Evolutionary conservation across 2,113 vertebrate genomes (phyloP).

Genomic region (Talpa occidentalis): DNA sequence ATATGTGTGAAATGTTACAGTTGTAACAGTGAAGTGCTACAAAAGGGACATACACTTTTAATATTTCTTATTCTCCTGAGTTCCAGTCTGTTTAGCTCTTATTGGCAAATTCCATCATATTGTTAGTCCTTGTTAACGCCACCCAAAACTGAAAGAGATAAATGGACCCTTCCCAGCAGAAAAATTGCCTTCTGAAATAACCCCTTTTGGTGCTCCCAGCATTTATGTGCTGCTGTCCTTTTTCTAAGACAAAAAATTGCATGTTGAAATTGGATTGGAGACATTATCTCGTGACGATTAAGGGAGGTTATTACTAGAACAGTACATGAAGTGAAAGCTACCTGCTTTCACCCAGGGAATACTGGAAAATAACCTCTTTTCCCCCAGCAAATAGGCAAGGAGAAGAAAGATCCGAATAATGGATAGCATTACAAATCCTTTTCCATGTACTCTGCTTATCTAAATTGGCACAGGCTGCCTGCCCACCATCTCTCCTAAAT

Average conservation of each 20-base stretch:
- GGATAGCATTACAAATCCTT: conserved; percentile 43
- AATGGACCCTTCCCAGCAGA: conserved; percentile 48
- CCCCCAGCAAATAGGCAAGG: conserved; percentile 3
- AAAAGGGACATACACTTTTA: background rate
- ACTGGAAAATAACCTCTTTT: conserved; percentile 44
- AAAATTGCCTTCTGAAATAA: conserved; percentile 64
- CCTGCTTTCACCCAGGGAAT: background rate
- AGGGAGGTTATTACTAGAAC: conserved; percentile 53
- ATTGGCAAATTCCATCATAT: background rate
- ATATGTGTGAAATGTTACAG: background rate
- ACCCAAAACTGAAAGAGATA: conserved; percentile 58
- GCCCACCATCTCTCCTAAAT: conserved; percentile 23
- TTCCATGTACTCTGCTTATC: background rate
- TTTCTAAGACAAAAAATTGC: conserved; percentile 58
- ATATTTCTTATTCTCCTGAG: background rate
- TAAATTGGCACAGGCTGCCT: conserved; percentile 50
- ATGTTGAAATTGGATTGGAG: conserved; percentile 59
- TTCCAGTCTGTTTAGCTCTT: background rate
- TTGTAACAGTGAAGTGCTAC: background rate
- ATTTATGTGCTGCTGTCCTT: conserved; percentile 10
- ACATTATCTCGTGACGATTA: conserved; percentile 63
- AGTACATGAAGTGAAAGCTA: conserved; percentile 35
- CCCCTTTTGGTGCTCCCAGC: background rate
- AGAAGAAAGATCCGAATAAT: conserved; percentile 55
- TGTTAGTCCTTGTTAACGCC: background rate